Base-by-base conservation (phyloP, 2,888 invertebrate genomes). In the Lasioglossum zephyrum region DNA sequence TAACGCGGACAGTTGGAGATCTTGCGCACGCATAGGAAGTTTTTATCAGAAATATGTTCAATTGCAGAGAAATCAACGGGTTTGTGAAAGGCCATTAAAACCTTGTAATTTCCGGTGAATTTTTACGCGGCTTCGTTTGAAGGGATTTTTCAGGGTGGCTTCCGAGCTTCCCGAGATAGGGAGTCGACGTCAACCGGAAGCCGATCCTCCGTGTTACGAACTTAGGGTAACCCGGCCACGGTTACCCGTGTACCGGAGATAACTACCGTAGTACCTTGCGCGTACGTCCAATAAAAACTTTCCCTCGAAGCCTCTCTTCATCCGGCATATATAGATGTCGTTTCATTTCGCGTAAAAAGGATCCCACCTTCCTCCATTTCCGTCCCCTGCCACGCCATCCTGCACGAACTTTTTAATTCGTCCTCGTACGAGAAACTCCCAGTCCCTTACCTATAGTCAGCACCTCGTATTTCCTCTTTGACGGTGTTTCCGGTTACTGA, bases 201-300 rank as follows among this genome's bases (percentile, higher is more conserved):
- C 83, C 80, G 88, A 87, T 82, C 79, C 76, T 41, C 74, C 77
- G 53, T 73, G 78, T 86, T 86, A 66, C 73, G 79, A 79, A 88
- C 31, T 82, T 57, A 44, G 77, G 74, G 70, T 77, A 84, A 74
- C 70, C 73, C 75, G 47, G 73, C 79, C 78, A 80, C 80, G 80
- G 63, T 49, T 63, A 63, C 63, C 26, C 87, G 74, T 66, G 80
- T 82, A 83, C 80, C 79, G 75, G 69, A 81, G 88, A 91, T 91
- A 91, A 90, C 89, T 85, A 90, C 73, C 82, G 77, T 75, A 75
- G 79, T 89, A 88, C 82, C 86, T 82, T 75, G 85, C 79, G 73
- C 87, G 74, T 84, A 85, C 75, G 78, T 87, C 84, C 90, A 91
- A 91, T 91, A 91, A 91, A 91, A 91, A 91, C 88, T 91, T 91